Percentiles rank a stretch among this genome's conserved stretches.
phyloP scores from a whole-genome alignment of 2,113 vertebrate species.

The Dermatemys mawii region DNA sequence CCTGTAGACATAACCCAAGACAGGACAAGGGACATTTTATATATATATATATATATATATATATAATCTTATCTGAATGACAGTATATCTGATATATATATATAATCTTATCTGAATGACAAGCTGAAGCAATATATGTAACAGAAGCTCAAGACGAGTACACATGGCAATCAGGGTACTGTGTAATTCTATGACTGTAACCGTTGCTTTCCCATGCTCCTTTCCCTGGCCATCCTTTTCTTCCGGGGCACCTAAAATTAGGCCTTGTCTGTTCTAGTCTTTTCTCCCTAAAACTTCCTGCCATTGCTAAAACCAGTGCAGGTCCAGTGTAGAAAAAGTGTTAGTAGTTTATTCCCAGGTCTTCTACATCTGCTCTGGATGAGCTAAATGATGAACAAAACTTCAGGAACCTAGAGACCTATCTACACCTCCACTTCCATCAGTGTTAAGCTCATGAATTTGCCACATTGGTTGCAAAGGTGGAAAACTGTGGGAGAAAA shows the following conservation, averaged over 20 bases:
- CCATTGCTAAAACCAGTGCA: background rate
- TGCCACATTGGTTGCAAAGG: background rate
- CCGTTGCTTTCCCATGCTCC: background rate
- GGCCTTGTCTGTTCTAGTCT: background rate
- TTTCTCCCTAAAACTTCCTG: background rate
- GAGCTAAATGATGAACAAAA: background rate
- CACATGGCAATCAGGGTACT: background rate
- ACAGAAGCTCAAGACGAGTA: background rate
- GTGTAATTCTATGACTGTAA: background rate
- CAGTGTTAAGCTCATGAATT: background rate
- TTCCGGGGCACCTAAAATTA: background rate
- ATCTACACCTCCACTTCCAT: background rate
- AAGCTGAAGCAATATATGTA: background rate
- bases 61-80: no score
- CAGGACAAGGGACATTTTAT: constrained; percentile 29
- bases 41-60: no score
- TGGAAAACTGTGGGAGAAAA: background rate
- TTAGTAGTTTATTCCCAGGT: background rate
- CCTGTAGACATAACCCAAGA: background rate
- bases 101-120: background rate
- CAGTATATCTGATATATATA: no score
- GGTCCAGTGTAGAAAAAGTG: background rate
- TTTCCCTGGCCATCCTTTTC: background rate
- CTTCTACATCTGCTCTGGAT: background rate
- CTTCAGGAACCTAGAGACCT: background rate